Percentiles rank a stretch among this genome's conserved stretches.
phyloP scores from a whole-genome alignment of 2,888 invertebrate species.

The Limnephilus lunatus region DNA sequence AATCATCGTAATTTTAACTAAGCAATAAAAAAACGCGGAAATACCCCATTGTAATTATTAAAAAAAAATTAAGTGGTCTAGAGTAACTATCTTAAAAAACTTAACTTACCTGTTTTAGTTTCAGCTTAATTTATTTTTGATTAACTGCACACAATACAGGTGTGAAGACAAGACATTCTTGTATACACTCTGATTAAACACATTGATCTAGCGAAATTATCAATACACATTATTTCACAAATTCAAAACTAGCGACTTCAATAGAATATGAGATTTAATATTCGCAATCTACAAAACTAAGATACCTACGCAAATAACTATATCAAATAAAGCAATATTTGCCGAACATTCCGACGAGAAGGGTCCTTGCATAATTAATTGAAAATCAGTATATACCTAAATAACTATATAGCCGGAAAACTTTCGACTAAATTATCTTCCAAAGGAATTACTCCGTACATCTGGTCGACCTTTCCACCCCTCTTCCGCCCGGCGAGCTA shows the following conservation, averaged over 20 bases:
- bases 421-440: constrained; percentile 42
- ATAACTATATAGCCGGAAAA: neutral
- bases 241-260: neutral
- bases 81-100: too few species aligned
- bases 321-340: neutral
- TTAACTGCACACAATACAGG: too few species aligned
- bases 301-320: neutral
- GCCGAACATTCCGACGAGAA: neutral
- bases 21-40: too few species aligned
- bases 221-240: neutral
- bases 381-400: neutral
- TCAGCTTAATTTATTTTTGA: too few species aligned
- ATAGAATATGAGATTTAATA: neutral
- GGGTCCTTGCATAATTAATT: constrained; percentile 22
- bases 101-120: too few species aligned
- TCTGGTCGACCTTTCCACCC: constrained; percentile 22
- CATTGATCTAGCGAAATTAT: neutral
- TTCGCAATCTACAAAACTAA: neutral
- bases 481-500: neutral
- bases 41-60: too few species aligned
- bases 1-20: too few species aligned
- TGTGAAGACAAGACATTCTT: neutral
- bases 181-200: neutral
- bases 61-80: too few species aligned
- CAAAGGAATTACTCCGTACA: constrained; percentile 32